These are phyloP conservation scores for Stenurella melanura DNA, from an alignment of 2,888 invertebrate species.

Conservation along the genomic window DNA sequence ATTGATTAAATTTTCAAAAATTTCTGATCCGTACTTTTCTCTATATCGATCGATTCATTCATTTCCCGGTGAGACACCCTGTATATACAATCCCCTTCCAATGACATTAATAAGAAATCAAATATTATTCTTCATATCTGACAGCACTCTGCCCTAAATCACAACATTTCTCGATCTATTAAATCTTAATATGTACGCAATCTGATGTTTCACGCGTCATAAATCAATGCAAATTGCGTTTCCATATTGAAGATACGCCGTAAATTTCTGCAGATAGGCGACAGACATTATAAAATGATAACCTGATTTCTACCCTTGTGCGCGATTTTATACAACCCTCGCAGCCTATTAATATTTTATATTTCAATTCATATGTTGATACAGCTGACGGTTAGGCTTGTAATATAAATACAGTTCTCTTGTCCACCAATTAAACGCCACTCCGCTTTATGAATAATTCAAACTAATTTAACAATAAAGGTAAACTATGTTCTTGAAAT, in stretches of 20 bases:
- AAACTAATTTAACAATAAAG: constrained; percentile 30
- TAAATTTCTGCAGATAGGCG: constrained; percentile 50
- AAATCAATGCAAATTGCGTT: constrained; percentile 54
- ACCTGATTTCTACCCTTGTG: constrained; percentile 53
- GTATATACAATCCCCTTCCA: neutral
- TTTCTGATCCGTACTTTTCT: no score
- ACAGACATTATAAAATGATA: constrained; percentile 52
- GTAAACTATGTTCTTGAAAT: constrained; percentile 22
- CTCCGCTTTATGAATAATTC: constrained; percentile 23
- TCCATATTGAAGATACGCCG: constrained; percentile 52
- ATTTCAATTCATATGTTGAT: constrained; percentile 69
- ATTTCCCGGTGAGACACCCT: no score
- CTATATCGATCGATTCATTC: no score
- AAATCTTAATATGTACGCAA: constrained; percentile 50
- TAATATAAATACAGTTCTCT: constrained; percentile 54
- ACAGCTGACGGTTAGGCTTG: constrained; percentile 75
- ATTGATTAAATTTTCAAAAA: no score
- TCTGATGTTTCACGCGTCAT: constrained; percentile 48
- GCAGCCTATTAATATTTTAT: constrained; percentile 57
- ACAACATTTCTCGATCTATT: constrained; percentile 40
- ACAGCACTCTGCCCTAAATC: constrained; percentile 24
- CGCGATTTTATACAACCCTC: constrained; percentile 47
- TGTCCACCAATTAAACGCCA: constrained; percentile 56
- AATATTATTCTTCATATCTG: neutral
- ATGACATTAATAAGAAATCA: neutral